Evolutionary conservation across 2,888 invertebrate genomes (phyloP), one percentile per base, ranked within the genome.

Genomic region (Ptilodon capucinus): DNA sequence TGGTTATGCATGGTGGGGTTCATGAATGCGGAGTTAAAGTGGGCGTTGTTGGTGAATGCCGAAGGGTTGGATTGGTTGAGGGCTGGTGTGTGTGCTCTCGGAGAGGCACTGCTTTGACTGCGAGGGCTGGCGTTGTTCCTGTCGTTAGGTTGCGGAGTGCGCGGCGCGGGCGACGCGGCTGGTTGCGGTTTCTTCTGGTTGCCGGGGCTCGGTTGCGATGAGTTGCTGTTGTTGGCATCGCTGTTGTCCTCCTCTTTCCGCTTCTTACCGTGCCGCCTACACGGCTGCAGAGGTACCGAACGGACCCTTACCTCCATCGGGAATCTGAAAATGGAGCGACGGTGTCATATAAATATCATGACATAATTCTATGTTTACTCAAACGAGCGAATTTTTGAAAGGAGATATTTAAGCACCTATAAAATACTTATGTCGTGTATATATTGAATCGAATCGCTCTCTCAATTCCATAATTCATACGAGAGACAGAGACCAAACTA

Each of bases 251-350:
- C 95, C 30, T 95, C 95, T 81, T 95, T 95, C 48, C 95, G 92
- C 72, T 96, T 95, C 69, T 95, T 95, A 0, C 95, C 95, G 68
- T 95, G 95, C 17, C 94, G 92, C 54, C 96, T 92, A 70, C 97
- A 97, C 0, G 97, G 96, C 66, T 96, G 95, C 8, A 97, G 85
- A 0, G 98, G 97, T 8, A 95, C 95, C 2, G 96, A 95, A 46
- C 97, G 92, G 18, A 97, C 95, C 60, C 97, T 93, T 17, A 97
- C 96, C 84, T 97, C 96, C 88, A 97, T 95, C 38, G 97, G 95
- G 81, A 94, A 98, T 84, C 96, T 97, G 75, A 7, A 18, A 11
- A 13, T 38, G 13, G 7, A 18, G 32, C 35, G 21, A 46, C 4
- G n/a, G 30, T 16, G 39, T n/a, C n/a, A n/a, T n/a, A n/a, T n/a